These are phyloP conservation scores for Agapetus fuscipes DNA, from an alignment of 2,888 invertebrate species.

Conservation along the genomic window DNA sequence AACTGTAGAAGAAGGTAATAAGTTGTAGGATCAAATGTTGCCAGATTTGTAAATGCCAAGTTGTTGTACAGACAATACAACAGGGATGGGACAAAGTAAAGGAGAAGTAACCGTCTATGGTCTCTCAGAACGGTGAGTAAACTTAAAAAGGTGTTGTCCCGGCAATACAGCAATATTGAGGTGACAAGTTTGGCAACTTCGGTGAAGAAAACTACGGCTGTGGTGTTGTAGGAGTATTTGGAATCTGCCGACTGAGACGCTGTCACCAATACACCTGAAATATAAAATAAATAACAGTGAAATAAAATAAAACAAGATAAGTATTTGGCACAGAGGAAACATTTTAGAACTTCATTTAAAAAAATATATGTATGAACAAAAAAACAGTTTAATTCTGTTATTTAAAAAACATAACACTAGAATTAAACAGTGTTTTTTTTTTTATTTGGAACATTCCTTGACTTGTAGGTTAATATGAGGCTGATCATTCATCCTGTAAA, in stretches of 20 bases:
- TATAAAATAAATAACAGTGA: conserved; percentile 14
- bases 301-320: conserved; percentile 1
- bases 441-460: too few species aligned
- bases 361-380: too few species aligned
- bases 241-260: conserved; percentile 77
- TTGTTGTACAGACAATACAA: conserved; percentile 94
- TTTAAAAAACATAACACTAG: too few species aligned
- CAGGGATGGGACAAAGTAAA: conserved; percentile 86
- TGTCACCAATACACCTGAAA: conserved; percentile 81
- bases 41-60: conserved; percentile 81
- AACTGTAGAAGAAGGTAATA: conserved; percentile 86
- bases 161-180: conserved; percentile 61
- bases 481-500: too few species aligned
- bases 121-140: too few species aligned
- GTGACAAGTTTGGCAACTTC: conserved; percentile 76
- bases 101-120: conserved; percentile 55
- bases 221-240: conserved; percentile 78
- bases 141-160: too few species aligned
- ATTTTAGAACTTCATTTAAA: too few species aligned
- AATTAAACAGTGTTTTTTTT: too few species aligned
- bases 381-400: too few species aligned
- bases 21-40: conserved; percentile 88
- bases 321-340: too few species aligned
- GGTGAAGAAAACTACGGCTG: conserved; percentile 79
- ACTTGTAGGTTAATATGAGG: too few species aligned